Base-by-base conservation (phyloP, 2,113 vertebrate species). In the Toxotes chatareus region DNA sequence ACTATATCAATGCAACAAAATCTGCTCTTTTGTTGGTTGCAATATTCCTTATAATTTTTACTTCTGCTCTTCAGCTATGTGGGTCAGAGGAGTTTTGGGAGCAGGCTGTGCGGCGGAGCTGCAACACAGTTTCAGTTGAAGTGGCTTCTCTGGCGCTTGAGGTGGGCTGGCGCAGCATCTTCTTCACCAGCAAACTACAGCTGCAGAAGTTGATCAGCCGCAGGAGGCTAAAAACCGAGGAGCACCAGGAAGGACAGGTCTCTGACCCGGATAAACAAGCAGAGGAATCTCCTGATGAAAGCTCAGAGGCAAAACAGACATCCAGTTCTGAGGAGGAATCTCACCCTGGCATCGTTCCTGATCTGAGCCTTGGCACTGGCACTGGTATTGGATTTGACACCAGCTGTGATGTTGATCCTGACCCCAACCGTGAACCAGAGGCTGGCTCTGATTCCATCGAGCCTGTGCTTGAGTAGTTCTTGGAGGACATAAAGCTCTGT, bases 151-250 rank as follows among this genome's bases (percentile, higher is more conserved):
- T 97, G 77, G 96, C 96, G 0, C 1, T 62, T 27, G 94, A 96
- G 13, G 38, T 93, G 23, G 96, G 96, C 76, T 98, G 96, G 96
- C 96, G 94, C 44, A 71, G 77, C 38, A 61, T 97, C 57, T 97
- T 96, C 89, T 97, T 96, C 83, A 95, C 95, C 82, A 94, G 92
- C 87, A 96, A 94, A 79, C 83, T 96, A 31, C 95, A 96, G 79
- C 94, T 96, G 16, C 96, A 96, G 94, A 94, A 92, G 84, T 87
- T 94, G 59, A 94, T 96, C 69, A 89, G 81, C 46, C 95, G 90
- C 80, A 94, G 89, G 70, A 93, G 80, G 42, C 84, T 93, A 38
- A 90, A 59, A 68, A 11, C 36, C 0, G 36, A 86, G 40, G 74
- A 79, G 46, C 61, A 77, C 49, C 62, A 31, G n/a, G 78, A 55